Evolutionary conservation across 2,888 invertebrate species (phyloP), one percentile per base, ranked within the genome.

Genomic region (Platerodrilus igneus): DNA sequence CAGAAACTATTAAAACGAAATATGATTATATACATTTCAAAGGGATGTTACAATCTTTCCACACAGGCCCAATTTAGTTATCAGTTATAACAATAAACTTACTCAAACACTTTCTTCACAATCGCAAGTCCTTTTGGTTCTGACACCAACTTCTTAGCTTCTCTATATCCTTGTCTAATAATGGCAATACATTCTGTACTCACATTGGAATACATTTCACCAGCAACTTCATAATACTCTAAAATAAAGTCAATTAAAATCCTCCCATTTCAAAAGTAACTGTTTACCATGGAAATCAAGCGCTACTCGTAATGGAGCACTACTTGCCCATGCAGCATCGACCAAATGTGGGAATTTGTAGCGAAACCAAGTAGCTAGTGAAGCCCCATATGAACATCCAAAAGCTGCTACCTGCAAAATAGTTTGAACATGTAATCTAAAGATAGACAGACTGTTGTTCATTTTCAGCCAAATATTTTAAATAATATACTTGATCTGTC

Each of bases 301-400:
- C 53, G 76, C 71, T 0, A 78, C 77, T 6, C 66, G 60, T 16
- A 79, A 51, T 0, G 78, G 79, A 4, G 74, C 79, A 39, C 78
- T 77, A 55, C 78, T 77, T 1, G 78, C 74, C 56, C 77, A 67
- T 1, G 71, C 76, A 0, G 72, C 77, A 44, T 71, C 59, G n/a
- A 78, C 68, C 0, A 78, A 62, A 53, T 79, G 76, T 0, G 79
- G 79, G 57, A 78, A 78, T 6, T 71, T 73, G 2, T 72, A 59
- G 29, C 75, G 57, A 59, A 74, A 70, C 79, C 79, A 79, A 0
- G 75, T 71, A 0, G 76, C 79, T 71, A 79, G 69, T 40, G 67
- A 73, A 32, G 76, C 79, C 0, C 76, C 71, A 58, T 78, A 78
- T 0, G 77, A 77, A 19, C 77, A 77, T 0, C 79, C 79, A 16